Evolutionary conservation across 2,797 vertebrate species (phyloP).

Genomic region (Amblyraja radiata): DNA sequence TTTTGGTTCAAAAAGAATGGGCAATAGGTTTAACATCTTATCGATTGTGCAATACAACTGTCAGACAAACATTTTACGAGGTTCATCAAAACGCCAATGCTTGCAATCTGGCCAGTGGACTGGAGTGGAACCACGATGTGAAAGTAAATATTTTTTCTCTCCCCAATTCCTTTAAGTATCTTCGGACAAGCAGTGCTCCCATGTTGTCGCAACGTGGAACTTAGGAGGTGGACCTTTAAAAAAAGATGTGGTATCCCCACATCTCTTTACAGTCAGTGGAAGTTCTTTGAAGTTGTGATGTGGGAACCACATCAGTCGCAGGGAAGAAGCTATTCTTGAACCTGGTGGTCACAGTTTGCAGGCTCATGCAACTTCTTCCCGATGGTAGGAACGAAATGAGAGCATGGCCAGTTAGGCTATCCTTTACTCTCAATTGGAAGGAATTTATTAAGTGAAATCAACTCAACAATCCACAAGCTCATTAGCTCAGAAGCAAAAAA

Average conservation of each 20-base stretch:
- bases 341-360: too few species aligned
- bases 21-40: not conserved
- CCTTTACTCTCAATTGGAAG: too few species aligned
- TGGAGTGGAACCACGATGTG: slow-evolving; percentile 32
- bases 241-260: not conserved
- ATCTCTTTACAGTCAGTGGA: not conserved
- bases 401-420: too few species aligned
- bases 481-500: too few species aligned
- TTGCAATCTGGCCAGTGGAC: slow-evolving; percentile 25
- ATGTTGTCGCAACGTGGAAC: too few species aligned
- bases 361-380: too few species aligned
- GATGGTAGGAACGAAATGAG: too few species aligned
- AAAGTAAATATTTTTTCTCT: slow-evolving; percentile 7
- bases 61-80: not conserved
- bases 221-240: not conserved
- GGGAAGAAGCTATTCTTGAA: too few species aligned
- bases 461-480: too few species aligned
- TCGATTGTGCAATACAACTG: slow-evolving; percentile 6
- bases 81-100: slow-evolving; percentile 5
- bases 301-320: not conserved
- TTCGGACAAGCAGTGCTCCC: not conserved
- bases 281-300: not conserved
- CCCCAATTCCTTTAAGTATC: not conserved
- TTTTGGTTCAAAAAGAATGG: not conserved
- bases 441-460: too few species aligned